phyloP scores from a whole-genome alignment of 2,797 vertebrate species.

The Ceyx erithaca region DNA sequence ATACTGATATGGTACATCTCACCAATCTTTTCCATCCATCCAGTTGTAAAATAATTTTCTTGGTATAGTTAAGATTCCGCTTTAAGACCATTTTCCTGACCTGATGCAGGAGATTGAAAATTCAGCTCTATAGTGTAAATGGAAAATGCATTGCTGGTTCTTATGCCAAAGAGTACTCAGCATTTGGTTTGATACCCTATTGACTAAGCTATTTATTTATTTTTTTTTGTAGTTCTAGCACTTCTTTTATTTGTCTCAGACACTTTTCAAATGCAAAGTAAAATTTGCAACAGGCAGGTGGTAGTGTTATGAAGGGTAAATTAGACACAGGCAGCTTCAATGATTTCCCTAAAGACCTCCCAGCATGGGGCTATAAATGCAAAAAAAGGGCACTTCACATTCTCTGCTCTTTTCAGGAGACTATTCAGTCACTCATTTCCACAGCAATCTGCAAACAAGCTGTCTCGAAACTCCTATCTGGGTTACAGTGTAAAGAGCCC shows the following conservation, averaged over 20 bases:
- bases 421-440: neutral
- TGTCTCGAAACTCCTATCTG: neutral
- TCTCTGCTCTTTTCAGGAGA: neutral
- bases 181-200: neutral
- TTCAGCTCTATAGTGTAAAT: neutral
- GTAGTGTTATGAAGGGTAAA: neutral
- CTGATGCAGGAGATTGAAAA: neutral
- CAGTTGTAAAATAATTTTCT: neutral
- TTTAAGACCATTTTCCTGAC: neutral
- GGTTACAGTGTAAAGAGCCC: neutral
- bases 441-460: neutral
- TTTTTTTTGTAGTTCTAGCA: neutral
- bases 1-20: neutral
- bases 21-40: neutral
- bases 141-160: neutral
- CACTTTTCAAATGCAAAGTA: neutral
- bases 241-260: neutral
- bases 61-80: neutral
- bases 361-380: neutral
- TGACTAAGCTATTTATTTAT: neutral
- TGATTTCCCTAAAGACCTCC: neutral
- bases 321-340: neutral
- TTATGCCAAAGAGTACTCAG: neutral
- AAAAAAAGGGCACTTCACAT: neutral
- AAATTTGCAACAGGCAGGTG: neutral